Evolutionary conservation across 1,140 invertebrate species (phyloP).

Genomic region (Apolygus lucorum): DNA sequence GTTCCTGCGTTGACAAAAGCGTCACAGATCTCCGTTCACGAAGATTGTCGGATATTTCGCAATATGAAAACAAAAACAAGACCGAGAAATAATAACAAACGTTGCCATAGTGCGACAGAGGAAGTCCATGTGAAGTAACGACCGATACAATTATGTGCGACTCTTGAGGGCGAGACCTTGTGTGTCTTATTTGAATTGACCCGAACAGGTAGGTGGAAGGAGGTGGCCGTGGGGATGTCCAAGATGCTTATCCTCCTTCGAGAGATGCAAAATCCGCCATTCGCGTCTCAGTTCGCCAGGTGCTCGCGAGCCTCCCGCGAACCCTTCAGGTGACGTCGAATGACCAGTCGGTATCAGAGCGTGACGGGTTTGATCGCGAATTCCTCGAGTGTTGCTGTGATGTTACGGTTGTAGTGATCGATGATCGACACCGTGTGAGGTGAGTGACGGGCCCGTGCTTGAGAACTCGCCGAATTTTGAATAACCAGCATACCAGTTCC

Average conservation of each 20-base stretch:
- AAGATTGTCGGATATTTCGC: constrained; percentile 4
- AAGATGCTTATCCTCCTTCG: neutral
- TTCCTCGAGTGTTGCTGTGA: neutral
- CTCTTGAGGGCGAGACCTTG: neutral
- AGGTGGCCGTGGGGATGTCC: neutral
- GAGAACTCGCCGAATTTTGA: too few relatives aligned
- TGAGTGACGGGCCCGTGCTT: neutral
- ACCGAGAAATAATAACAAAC: neutral
- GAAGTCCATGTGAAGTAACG: neutral
- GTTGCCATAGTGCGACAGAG: neutral
- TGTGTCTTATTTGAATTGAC: neutral
- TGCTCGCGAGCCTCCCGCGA: too few relatives aligned
- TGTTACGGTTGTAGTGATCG: neutral
- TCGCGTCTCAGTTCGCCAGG: neutral
- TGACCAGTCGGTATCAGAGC: neutral
- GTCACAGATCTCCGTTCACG: neutral
- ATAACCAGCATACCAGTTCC: too few relatives aligned
- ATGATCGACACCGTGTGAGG: neutral
- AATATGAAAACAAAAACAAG: constrained; percentile 11
- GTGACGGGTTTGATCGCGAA: neutral
- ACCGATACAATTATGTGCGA: neutral
- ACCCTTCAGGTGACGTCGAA: too few relatives aligned
- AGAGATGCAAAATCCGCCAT: neutral
- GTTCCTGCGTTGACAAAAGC: neutral
- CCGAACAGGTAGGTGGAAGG: neutral